Conservation (phyloP, 2,888 invertebrate genomes). For the Polyommatus iphigenia region DNA sequence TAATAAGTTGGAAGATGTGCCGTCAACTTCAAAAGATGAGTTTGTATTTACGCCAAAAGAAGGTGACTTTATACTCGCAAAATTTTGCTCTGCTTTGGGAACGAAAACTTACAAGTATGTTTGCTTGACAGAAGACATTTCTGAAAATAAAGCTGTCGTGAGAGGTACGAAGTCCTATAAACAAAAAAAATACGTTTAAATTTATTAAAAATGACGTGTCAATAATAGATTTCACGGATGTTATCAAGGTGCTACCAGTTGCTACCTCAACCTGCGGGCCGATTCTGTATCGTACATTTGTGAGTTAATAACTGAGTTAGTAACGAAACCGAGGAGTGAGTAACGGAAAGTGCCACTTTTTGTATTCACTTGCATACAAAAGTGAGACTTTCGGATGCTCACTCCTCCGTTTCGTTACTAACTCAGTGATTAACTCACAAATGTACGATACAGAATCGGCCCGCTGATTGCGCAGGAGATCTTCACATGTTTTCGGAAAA, state of each 20-base stretch:
- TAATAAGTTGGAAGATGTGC: constrained; percentile 1
- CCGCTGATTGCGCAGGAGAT: not conserved
- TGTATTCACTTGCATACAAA: too few relatives aligned
- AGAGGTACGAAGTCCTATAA: constrained; percentile 17
- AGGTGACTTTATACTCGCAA: constrained; percentile 27
- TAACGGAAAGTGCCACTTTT: too few relatives aligned
- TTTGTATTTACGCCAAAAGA: constrained; percentile 28
- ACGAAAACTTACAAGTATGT: constrained; percentile 28
- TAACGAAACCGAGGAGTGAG: too few relatives aligned
- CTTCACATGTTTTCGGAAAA: constrained; percentile 17
- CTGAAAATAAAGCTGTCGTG: constrained; percentile 26
- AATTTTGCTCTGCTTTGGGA: constrained; percentile 27
- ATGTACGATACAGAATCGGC: too few relatives aligned
- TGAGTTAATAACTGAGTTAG: too few relatives aligned
- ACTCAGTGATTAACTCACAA: too few relatives aligned
- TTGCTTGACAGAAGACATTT: constrained; percentile 26
- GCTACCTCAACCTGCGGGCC: constrained; percentile 17
- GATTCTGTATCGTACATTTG: too few relatives aligned
- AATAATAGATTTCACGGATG: constrained; percentile 24
- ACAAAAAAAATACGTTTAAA: constrained; percentile 24
- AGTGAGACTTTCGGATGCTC: too few relatives aligned
- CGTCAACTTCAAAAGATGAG: constrained; percentile 18
- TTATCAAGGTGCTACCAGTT: constrained; percentile 19
- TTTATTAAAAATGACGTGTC: constrained; percentile 28
- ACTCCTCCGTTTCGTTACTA: too few relatives aligned